phyloP scores from a whole-genome alignment of 2,113 vertebrate genomes.

The Numida meleagris region DNA sequence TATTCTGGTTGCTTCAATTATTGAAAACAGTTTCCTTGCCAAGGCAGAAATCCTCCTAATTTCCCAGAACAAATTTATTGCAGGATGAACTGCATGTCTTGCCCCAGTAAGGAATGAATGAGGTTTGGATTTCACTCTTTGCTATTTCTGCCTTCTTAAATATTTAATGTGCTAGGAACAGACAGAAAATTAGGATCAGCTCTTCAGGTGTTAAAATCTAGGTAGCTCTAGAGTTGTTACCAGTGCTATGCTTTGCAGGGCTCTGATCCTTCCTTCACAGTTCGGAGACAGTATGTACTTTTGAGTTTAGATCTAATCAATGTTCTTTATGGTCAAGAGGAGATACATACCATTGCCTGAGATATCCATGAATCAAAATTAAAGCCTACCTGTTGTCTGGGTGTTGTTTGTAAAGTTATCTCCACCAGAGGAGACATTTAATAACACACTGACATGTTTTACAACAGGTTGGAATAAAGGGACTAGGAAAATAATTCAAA shows the following conservation, averaged over 20 bases:
- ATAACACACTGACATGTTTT: not conserved
- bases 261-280: not conserved
- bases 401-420: not conserved
- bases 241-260: not conserved
- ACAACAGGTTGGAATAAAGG: not conserved
- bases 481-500: not conserved
- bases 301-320: not conserved
- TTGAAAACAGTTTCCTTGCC: not conserved
- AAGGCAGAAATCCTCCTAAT: constrained; percentile 28
- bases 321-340: not conserved
- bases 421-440: not conserved
- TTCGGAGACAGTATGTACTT: not conserved
- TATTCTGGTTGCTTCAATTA: constrained; percentile 46
- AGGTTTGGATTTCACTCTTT: not conserved
- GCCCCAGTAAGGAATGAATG: not conserved
- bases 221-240: not conserved
- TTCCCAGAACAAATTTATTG: not conserved
- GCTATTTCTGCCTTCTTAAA: constrained; percentile 19
- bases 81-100: not conserved
- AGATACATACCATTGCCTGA: not conserved
- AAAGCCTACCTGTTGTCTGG: not conserved
- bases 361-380: not conserved
- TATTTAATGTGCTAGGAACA: not conserved
- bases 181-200: not conserved
- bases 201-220: not conserved